Percentiles rank a stretch among this genome's conserved stretches.
phyloP scores from a whole-genome alignment of 2,113 vertebrate species.

The Peucedramus taeniatus region DNA sequence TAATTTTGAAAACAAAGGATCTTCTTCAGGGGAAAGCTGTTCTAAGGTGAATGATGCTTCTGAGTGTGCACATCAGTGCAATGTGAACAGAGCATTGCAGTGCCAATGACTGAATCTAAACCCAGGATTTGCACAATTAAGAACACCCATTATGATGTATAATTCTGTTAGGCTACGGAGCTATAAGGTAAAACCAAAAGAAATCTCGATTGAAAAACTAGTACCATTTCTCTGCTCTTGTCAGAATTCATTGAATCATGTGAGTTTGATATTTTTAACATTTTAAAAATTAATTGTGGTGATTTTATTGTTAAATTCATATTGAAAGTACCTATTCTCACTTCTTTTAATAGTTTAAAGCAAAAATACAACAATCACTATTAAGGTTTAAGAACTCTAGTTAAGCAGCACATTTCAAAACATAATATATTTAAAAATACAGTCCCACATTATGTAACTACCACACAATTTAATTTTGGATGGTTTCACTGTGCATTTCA shows the following conservation, averaged over 20 bases:
- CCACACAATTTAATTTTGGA: background rate
- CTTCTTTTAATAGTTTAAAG: background rate
- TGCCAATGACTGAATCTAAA: background rate
- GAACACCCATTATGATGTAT: background rate
- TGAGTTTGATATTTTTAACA: background rate
- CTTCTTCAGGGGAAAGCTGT: background rate
- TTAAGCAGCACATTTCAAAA: background rate
- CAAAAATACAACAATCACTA: background rate
- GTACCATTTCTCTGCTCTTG: background rate
- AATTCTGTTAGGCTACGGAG: background rate
- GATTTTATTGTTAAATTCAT: background rate
- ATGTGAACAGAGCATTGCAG: background rate
- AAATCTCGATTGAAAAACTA: background rate
- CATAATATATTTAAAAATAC: background rate
- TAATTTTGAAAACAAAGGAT: constrained; percentile 17
- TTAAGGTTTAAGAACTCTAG: background rate
- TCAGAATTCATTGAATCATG: background rate
- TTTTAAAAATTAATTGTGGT: background rate
- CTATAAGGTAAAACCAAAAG: background rate
- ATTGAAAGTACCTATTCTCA: background rate
- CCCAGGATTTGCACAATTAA: background rate
- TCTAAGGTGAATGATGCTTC: background rate
- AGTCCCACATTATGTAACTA: background rate
- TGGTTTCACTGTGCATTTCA: background rate
- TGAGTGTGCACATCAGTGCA: background rate